Conservation (phyloP, 1,140 invertebrate species). For the Drosophila repletoides region DNA sequence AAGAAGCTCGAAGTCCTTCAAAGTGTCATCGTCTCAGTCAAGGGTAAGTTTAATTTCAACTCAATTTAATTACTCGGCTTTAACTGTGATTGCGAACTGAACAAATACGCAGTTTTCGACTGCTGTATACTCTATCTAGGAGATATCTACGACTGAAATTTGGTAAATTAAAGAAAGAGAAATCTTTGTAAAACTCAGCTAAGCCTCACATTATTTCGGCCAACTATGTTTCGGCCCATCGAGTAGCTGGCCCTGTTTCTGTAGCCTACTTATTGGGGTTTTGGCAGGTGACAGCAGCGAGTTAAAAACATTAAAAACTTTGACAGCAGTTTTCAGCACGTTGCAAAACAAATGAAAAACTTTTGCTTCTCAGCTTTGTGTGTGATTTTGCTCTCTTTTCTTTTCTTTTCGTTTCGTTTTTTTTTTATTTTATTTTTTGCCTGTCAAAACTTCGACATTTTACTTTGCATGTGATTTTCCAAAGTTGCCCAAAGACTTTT, state of each 20-base stretch:
- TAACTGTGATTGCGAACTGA: too few species aligned
- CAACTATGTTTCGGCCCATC: neutral
- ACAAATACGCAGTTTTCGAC: too few species aligned
- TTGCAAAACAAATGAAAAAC: slow-evolving; percentile 70
- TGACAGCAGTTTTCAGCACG: slow-evolving; percentile 67
- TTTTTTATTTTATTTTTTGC: neutral
- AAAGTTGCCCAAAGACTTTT: slow-evolving; percentile 17
- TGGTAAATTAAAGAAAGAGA: too few species aligned
- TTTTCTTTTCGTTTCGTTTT: neutral
- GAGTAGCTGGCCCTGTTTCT: slow-evolving; percentile 24
- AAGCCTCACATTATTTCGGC: too few species aligned
- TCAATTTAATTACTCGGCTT: too few species aligned
- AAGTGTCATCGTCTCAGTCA: slow-evolving; percentile 83
- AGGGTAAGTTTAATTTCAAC: slow-evolving; percentile 75
- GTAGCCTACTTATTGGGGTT: slow-evolving; percentile 27
- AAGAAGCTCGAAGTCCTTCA: slow-evolving; percentile 83
- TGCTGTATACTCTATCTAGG: too few species aligned
- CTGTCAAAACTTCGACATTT: slow-evolving; percentile 44
- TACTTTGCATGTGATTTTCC: slow-evolving; percentile 30
- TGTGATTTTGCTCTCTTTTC: slow-evolving; percentile 41
- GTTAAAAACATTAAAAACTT: slow-evolving; percentile 76
- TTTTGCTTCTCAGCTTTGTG: slow-evolving; percentile 64
- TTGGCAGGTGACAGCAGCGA: slow-evolving; percentile 64
- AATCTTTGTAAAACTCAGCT: too few species aligned
- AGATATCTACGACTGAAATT: too few species aligned